These are phyloP conservation scores for Leucania comma DNA, from an alignment of 2,888 invertebrate species.

Conservation along the genomic window DNA sequence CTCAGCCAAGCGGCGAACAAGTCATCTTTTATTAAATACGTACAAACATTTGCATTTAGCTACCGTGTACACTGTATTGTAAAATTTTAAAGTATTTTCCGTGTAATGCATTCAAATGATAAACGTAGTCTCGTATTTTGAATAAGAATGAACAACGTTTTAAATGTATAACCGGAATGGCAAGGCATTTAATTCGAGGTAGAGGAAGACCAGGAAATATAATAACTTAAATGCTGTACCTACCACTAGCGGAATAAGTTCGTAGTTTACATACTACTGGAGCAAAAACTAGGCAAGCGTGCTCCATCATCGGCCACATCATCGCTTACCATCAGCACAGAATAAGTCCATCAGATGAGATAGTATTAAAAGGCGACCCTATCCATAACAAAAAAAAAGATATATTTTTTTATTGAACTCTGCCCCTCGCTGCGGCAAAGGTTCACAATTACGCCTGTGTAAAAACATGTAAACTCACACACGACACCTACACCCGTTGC, in stretches of 20 bases:
- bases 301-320: no score
- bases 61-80: conserved; percentile 50
- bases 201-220: not conserved
- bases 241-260: not conserved
- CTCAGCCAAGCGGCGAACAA: conserved; percentile 59
- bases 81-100: conserved; percentile 50
- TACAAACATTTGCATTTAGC: conserved; percentile 65
- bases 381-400: no score
- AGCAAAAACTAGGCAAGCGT: no score
- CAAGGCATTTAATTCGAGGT: conserved; percentile 11
- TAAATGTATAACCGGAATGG: conserved; percentile 18
- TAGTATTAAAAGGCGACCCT: no score
- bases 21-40: conserved; percentile 69
- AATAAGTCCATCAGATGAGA: no score
- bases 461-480: no score
- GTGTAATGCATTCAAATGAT: conserved; percentile 45
- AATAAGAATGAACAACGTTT: conserved; percentile 32
- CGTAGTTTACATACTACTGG: not conserved
- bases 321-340: no score
- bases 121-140: conserved; percentile 43
- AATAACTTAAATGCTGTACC: not conserved
- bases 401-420: no score
- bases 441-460: no score
- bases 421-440: no score
- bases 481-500: no score